Base-by-base conservation (phyloP, 2,888 invertebrate genomes). In the Zygogramma bicolorata region DNA sequence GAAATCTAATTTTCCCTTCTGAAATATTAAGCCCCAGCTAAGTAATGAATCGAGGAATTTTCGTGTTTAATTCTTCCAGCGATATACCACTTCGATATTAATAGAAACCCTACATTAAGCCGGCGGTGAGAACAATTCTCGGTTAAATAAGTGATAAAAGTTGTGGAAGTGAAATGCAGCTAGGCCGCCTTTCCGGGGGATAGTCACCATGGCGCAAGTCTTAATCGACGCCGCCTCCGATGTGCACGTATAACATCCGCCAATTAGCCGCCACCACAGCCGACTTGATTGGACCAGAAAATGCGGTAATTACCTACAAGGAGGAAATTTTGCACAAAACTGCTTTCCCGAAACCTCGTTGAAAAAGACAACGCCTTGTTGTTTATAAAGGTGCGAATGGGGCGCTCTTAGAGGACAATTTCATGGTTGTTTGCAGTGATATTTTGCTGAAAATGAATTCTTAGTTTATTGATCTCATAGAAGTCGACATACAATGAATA, bases 191-290 rank as follows among this genome's bases (percentile, higher is more conserved):
- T 80, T 67, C 77, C 75, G 72, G 68, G 80, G 82, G 80, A 81
- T 80, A 83, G 81, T 78, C 78, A 79, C 76, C 79, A 82, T 81
- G 79, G 85, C 85, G 85, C 86, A 85, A 81, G 82, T 81, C 81
- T 84, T 85, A 84, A 83, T 84, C 83, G 85, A 83, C 85, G 83
- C 86, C 86, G 87, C 85, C 86, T 85, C 85, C 86, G 80, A 78
- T 81, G 82, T 85, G 84, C 85, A 86, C 85, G 85, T 85, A 84
- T 83, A 84, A 84, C 86, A 83, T 85, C 85, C 84, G 82, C 86
- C 87, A 87, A 87, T 87, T 87, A 87, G 86, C 86, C 84, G 79
- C 77, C 79, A 77, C 82, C 79, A 78, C 79, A 75, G 76, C 81
- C 76, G 74, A 80, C 81, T 81, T 81, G 83, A 83, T 82, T 82